Evolutionary conservation across 2,113 vertebrate genomes (phyloP).

Genomic region (Merops nubicus): DNA sequence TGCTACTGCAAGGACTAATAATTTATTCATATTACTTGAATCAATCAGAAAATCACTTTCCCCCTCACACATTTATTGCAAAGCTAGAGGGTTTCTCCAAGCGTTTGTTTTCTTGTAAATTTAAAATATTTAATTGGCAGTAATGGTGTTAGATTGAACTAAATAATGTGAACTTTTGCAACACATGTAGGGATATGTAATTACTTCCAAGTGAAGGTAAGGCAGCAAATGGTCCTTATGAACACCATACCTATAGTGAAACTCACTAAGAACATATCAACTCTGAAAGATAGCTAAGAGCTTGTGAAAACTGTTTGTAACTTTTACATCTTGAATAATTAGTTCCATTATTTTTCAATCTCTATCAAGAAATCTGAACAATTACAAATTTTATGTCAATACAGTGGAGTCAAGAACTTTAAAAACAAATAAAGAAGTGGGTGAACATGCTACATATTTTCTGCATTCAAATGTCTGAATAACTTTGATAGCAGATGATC

Average conservation of each 20-base stretch:
- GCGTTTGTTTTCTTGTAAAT: background rate
- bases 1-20: slow-evolving; percentile 48
- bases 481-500: background rate
- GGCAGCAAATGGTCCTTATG: background rate
- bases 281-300: background rate
- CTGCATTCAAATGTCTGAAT: background rate
- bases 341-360: background rate
- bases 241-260: background rate
- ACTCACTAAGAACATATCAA: background rate
- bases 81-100: background rate
- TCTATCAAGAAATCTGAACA: background rate
- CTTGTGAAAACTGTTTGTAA: background rate
- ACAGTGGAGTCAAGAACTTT: background rate
- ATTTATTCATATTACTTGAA: slow-evolving; percentile 64
- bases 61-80: background rate
- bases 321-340: background rate
- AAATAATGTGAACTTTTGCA: background rate
- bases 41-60: slow-evolving; percentile 38
- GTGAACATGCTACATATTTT: background rate
- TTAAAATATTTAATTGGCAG: slow-evolving; percentile 3
- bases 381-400: background rate
- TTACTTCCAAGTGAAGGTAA: background rate
- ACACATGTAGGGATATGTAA: background rate
- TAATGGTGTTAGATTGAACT: background rate
- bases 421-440: background rate